Conservation (phyloP, 2,113 vertebrate genomes). For the Sclerurus mexicanus region DNA sequence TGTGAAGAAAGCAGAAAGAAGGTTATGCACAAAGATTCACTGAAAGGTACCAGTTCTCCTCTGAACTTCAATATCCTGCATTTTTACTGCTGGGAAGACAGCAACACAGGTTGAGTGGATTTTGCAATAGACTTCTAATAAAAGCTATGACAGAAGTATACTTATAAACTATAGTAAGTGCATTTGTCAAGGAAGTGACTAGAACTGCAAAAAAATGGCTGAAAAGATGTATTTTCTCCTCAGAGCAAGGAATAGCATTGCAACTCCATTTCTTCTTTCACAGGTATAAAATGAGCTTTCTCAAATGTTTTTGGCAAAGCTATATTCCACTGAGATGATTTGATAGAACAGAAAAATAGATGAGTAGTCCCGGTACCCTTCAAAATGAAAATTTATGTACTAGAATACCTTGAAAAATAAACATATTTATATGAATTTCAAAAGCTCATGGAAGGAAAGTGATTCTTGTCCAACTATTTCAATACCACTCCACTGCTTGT, state of each 20-base stretch:
- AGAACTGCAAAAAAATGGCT: neutral
- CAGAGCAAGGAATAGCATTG: neutral
- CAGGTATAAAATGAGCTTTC: neutral
- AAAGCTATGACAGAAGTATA: neutral
- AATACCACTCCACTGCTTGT: neutral
- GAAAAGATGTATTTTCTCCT: neutral
- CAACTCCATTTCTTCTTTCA: neutral
- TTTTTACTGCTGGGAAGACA: neutral
- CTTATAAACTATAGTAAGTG: neutral
- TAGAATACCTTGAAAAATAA: neutral
- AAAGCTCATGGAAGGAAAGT: neutral
- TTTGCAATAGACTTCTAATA: neutral
- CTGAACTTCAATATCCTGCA: accelerated
- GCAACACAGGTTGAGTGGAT: neutral
- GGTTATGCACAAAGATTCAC: neutral
- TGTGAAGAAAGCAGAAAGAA: neutral
- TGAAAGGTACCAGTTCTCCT: neutral
- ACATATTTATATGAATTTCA: neutral
- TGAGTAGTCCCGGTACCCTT: neutral
- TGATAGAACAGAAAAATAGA: neutral
- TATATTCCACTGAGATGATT: neutral
- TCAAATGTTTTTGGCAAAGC: neutral
- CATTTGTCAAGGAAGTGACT: neutral
- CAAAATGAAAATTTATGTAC: neutral
- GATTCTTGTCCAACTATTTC: neutral